A percentile compares a stretch with the other conserved stretches of the same genome.
Conservation (phyloP, 2,113 vertebrate species). For the Asarcornis scutulata region DNA sequence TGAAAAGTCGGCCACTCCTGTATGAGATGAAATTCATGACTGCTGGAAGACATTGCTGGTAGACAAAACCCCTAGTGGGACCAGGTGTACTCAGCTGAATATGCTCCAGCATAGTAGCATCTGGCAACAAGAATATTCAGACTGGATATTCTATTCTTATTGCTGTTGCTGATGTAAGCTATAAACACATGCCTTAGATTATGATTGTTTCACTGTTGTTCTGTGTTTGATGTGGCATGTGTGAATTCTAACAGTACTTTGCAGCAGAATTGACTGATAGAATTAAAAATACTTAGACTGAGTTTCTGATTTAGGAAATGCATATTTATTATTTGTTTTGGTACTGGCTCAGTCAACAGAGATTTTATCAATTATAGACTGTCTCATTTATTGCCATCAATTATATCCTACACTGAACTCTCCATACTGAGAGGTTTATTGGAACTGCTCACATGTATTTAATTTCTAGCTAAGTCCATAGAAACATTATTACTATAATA, state of each 20-base stretch:
- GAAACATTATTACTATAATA: background rate
- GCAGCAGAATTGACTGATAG: background rate
- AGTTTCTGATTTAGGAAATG: background rate
- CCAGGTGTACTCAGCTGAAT: background rate
- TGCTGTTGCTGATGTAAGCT: background rate
- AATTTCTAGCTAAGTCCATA: background rate
- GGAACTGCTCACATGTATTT: background rate
- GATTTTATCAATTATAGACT: background rate
- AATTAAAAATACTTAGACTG: background rate
- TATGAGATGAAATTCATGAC: background rate
- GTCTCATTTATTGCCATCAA: background rate
- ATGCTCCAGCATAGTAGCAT: background rate
- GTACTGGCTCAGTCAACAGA: background rate
- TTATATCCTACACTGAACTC: background rate
- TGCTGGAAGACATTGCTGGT: background rate
- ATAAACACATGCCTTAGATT: background rate
- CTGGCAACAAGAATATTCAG: background rate
- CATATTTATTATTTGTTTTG: background rate
- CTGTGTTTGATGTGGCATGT: background rate
- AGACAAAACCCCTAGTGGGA: background rate
- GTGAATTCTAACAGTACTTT: background rate
- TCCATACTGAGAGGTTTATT: background rate
- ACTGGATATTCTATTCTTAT: background rate
- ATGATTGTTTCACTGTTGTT: background rate
- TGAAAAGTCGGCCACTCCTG: background rate